These are phyloP conservation scores for Heliornis fulica DNA, from an alignment of 2,113 vertebrate genomes.

Conservation along the genomic window DNA sequence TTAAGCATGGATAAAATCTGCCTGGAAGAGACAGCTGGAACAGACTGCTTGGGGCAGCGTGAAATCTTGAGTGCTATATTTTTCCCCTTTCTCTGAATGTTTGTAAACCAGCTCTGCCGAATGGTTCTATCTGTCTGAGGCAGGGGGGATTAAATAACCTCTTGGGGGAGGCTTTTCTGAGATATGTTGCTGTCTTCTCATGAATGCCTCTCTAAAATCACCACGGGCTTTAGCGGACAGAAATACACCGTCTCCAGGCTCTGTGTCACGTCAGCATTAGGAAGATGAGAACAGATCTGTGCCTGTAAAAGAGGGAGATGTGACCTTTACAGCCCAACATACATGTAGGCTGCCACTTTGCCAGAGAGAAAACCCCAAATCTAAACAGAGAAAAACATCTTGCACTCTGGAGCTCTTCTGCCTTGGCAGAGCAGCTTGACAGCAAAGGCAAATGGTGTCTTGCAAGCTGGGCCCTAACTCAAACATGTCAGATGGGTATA, in stretches of 20 bases:
- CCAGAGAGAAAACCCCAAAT: too few species aligned
- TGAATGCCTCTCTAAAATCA: background rate
- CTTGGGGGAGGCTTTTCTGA: background rate
- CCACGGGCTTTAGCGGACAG: background rate
- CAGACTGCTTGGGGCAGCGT: background rate
- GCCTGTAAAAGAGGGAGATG: background rate
- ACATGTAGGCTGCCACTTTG: accelerated
- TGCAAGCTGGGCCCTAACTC: too few species aligned
- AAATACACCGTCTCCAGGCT: background rate
- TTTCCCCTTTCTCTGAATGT: background rate
- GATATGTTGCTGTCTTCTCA: background rate
- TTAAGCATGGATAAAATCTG: background rate
- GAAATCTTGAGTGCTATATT: background rate
- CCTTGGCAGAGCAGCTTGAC: background rate
- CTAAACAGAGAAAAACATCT: too few species aligned
- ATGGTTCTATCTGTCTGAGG: background rate
- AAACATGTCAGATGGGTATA: accelerated
- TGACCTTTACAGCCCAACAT: accelerated
- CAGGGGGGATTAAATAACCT: background rate
- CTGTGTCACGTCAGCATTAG: background rate
- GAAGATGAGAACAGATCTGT: background rate
- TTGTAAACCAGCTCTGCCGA: background rate
- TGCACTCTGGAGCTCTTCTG: background rate
- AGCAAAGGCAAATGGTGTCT: background rate
- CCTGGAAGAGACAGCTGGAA: background rate